Base-by-base conservation (phyloP, 2,113 vertebrate species). In the Nesoenas mayeri region DNA sequence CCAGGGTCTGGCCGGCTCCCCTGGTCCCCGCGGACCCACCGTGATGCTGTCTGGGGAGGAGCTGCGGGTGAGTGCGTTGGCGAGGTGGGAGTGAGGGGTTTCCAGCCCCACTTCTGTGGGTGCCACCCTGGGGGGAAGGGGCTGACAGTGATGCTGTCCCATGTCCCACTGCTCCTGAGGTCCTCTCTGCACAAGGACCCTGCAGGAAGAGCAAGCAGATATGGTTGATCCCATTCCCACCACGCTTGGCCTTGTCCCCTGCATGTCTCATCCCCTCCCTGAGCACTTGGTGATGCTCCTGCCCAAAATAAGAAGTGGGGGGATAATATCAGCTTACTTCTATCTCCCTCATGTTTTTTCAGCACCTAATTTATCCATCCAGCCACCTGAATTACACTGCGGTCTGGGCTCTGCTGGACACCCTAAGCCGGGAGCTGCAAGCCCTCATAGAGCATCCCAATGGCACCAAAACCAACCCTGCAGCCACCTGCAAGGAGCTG, bases 401-500 rank as follows among this genome's bases (percentile, higher is more conserved):
- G 18, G 93, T 99, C 79, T 97, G 98, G 98, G 96, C 95, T 22
- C 94, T 99, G 74, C 93, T 99, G 95, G 98, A 97, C 29, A 94
- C 94, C 24, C 93, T 99, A 95, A 97, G 97, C 86, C 97, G 60
- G 92, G 98, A 99, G 79, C 94, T 99, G 24, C 97, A 69, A 79
- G 95, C 97, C 26, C 95, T 99, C 2, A 3, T 98, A 8, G 97
- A 98, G 34, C 98, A 98, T 32, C 99, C 99, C 11, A 98, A 99
- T 1, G 99, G 99, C 79, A 98, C 97, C 95, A 98, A 98, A 88
- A 94, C 98, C 85, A 97, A 95, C 48, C 99, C 99, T 0, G 99
- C 98, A 4, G 97, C 98, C 85, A 98, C 98, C 89, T 99, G 99
- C 95, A 97, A 98, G 96, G 99, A 99, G 97, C 98, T 99, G 64